Conservation (phyloP, 2,797 vertebrate genomes). For the Perodicticus potto region DNA sequence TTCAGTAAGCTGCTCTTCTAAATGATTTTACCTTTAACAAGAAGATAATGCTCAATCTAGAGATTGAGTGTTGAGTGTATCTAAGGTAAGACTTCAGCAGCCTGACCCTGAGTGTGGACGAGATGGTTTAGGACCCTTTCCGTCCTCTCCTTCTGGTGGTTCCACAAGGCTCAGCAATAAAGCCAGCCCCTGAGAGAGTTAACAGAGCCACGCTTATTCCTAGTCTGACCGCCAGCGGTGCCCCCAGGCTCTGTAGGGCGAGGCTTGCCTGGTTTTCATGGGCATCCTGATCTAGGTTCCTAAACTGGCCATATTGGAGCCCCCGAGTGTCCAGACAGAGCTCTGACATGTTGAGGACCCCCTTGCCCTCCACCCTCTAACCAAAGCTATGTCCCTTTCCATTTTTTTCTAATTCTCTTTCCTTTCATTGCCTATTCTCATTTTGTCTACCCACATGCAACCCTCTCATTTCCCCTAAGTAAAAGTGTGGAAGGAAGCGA, state of each 20-base stretch:
- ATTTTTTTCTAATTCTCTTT: conserved; percentile 47
- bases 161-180: neutral
- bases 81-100: neutral
- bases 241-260: fast-evolving
- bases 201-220: neutral
- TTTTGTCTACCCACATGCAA: neutral
- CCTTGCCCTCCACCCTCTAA: conserved; percentile 63
- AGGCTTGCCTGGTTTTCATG: conserved; percentile 33
- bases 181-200: neutral
- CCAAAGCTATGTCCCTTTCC: conserved; percentile 52
- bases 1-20: neutral
- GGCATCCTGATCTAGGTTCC: conserved; percentile 71
- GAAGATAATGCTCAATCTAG: neutral
- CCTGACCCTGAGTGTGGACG: neutral
- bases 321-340: neutral
- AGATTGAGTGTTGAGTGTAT: neutral
- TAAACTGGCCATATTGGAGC: neutral
- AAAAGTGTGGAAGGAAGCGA: neutral
- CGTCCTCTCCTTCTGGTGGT: neutral
- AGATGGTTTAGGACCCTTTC: neutral
- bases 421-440: conserved; percentile 50
- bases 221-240: fast-evolving
- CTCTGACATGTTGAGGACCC: neutral
- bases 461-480: neutral
- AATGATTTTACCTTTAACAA: neutral